Evolutionary conservation across 2,888 invertebrate genomes (phyloP), one percentile per base, ranked within the genome.

Genomic region (Drosophila pseudotalamancana): DNA sequence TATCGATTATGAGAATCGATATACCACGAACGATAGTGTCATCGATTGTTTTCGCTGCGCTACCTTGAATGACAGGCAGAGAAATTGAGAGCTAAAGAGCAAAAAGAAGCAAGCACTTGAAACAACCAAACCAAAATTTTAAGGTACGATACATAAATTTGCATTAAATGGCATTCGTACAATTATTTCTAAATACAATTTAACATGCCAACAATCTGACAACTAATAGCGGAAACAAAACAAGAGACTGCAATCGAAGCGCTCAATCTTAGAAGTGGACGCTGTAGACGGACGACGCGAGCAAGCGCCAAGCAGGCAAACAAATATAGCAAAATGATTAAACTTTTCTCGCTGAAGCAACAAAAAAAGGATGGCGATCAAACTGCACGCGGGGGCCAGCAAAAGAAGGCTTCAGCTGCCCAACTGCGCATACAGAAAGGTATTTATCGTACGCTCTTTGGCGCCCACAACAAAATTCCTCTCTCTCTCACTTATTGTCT

Each of bases 341-440:
- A 98, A 94, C 94, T 99, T 93, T 99, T 99, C 94, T 98, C 98
- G 83, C 93, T 99, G 91, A 99, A 99, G 93, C 97, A 99, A 93
- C 98, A 98, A 93, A 98, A 98, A 93, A 98, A 98, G 94, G 98
- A 98, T 94, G 98, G 97, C 90, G 97, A 97, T 92, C 95, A 96
- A 85, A 94, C 94, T 72, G 95, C 96, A 84, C 94, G 93, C 90
- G 92, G 93, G 88, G 94, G 95, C 69, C 94, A 94, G 90, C 96
- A 96, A 92, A 97, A 98, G 92, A 97, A 97, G 92, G 97, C 98
- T 76, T 98, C 98, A 77, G 98, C 99, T 87, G 99, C 99, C 75
- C 98, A 99, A 92, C 93, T 99, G 90, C 95, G 99, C 92, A 98
- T 99, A 90, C 97, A 98, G 91, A 99, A 99, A 97, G 98, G 98